A percentile compares a stretch with the other conserved stretches of the same genome.
Conservation (phyloP, 2,113 vertebrate genomes). For the Tylochromis polylepis region DNA sequence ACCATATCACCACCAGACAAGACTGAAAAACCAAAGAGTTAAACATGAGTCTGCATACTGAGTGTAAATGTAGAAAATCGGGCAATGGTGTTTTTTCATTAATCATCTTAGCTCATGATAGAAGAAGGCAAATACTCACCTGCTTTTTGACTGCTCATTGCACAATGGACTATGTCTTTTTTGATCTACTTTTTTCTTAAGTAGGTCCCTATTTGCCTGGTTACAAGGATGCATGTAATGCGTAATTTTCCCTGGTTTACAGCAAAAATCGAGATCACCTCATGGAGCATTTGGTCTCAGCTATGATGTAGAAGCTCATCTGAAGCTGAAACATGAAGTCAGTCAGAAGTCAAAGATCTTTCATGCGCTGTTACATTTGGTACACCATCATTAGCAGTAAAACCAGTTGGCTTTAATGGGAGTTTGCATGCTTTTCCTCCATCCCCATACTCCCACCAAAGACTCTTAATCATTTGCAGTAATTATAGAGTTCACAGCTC, state of each 20-base stretch:
- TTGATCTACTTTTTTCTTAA: not conserved
- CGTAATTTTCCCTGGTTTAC: not conserved
- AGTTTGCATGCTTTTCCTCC: not conserved
- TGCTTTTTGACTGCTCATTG: not conserved
- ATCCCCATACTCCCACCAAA: not conserved
- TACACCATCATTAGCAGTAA: not conserved
- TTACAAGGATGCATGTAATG: not conserved
- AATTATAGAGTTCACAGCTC: not conserved
- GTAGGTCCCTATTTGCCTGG: not conserved
- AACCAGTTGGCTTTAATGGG: not conserved
- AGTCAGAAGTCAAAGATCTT: not conserved
- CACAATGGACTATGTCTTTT: not conserved
- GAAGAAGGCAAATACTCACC: not conserved
- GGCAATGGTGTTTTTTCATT: too few relatives aligned
- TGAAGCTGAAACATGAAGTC: not conserved
- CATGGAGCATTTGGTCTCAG: not conserved
- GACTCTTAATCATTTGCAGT: not conserved
- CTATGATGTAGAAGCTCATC: not conserved
- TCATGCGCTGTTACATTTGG: not conserved
- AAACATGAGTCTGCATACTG: not conserved
- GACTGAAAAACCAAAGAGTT: not conserved
- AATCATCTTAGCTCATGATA: too few relatives aligned
- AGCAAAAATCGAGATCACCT: not conserved
- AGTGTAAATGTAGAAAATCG: not conserved
- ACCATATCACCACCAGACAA: rapidly evolving